Percentiles rank a stretch among this genome's conserved stretches.
Conservation (phyloP, 2,888 invertebrate species). For the Junonia oenone region DNA sequence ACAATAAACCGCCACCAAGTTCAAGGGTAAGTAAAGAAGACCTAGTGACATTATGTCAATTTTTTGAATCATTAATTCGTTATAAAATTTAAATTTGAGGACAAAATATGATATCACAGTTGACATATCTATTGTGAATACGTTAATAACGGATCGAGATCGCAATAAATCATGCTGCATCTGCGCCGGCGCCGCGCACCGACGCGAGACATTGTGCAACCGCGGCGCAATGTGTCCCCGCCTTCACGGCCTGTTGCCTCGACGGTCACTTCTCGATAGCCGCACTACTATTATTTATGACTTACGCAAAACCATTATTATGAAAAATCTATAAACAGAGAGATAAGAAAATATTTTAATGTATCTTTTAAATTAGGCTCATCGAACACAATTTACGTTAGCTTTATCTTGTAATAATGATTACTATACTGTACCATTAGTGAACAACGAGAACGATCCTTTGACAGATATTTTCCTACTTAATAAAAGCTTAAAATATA, state of each 20-base stretch:
- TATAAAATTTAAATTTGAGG: background rate
- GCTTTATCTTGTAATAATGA: no score
- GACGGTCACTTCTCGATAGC: conserved; percentile 17
- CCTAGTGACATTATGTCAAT: no score
- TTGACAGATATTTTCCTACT: no score
- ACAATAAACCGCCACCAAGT: no score
- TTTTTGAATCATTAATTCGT: background rate
- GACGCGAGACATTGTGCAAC: conserved; percentile 43
- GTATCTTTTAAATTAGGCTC: no score
- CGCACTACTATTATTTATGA: conserved; percentile 12
- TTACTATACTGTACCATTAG: no score
- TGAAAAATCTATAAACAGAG: background rate
- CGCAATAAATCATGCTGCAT: conserved; percentile 31
- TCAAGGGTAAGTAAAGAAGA: no score
- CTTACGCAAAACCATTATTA: background rate
- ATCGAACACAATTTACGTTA: no score
- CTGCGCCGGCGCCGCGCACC: conserved; percentile 37
- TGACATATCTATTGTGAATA: conserved; percentile 21
- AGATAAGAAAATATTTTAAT: background rate
- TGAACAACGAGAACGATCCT: no score
- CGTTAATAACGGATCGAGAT: conserved; percentile 22
- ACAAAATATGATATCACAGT: conserved; percentile 1
- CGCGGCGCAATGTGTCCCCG: conserved; percentile 45
- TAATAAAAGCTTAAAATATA: no score
- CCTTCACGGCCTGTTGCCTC: conserved; percentile 49